Evolutionary conservation across 2,797 vertebrate genomes (phyloP).

Genomic region (Petrocephalus sullivani): DNA sequence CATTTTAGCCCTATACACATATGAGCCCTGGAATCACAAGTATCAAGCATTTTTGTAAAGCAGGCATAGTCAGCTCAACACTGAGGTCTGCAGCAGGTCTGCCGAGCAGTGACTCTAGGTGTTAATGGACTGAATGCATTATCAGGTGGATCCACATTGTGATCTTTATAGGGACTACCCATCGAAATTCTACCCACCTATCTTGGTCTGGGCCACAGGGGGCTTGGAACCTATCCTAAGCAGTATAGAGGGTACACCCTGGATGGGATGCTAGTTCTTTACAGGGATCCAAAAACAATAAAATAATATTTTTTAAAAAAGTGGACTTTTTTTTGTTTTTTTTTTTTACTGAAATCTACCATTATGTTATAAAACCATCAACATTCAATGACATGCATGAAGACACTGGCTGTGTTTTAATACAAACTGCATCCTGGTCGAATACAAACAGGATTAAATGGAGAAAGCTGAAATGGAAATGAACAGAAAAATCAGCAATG

Average conservation of each 20-base stretch:
- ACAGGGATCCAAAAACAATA: not conserved
- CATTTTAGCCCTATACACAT: not conserved
- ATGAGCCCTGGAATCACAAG: not conserved
- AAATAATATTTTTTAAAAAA: not conserved
- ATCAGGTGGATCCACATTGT: not conserved
- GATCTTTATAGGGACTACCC: not conserved
- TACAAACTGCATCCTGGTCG: not conserved
- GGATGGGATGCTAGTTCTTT: not conserved
- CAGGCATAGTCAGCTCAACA: not conserved
- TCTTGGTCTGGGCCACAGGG: not conserved
- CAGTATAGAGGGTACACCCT: not conserved
- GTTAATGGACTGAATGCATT: not conserved
- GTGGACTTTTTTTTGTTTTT: not conserved
- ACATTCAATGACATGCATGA: not conserved
- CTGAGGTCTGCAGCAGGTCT: not conserved
- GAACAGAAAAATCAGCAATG: not conserved
- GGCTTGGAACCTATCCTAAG: not conserved
- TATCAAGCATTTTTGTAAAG: not conserved
- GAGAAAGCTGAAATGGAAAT: not conserved
- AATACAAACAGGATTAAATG: not conserved
- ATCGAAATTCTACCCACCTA: not conserved
- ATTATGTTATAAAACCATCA: not conserved
- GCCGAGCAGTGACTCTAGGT: not conserved
- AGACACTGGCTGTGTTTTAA: not conserved
- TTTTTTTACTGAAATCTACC: not conserved